Evolutionary conservation across 2,888 invertebrate species (phyloP), one percentile per base, ranked within the genome.

Genomic region (Macroteleia sp.): DNA sequence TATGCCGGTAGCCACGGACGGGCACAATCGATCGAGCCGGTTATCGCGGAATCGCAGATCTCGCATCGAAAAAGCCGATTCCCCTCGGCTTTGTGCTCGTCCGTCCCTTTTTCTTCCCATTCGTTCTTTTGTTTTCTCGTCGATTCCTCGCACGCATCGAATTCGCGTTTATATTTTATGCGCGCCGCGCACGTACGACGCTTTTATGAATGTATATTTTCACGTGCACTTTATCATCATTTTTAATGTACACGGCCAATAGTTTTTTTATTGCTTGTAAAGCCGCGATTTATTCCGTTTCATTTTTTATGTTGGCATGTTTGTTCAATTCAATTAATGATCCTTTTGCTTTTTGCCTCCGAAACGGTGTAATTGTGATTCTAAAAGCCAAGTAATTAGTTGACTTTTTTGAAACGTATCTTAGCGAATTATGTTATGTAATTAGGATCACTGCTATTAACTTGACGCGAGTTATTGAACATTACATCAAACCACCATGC

Each of bases 121-220:
- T 16, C 34, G 46, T 48, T 28, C 39, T n/a, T 74, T 64, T 41
- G 6, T 54, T 59, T 67, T 42, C 48, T n/a, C n/a, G n/a, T n/a
- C n/a, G 46, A 50, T 57, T 64, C 69, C 52, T 62, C 14, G 77
- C 77, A 71, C 77, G 77, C 67, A 61, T 71, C 71, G 39, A 41
- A 77, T 66, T 57, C 66, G 44, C 44, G 28, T 54, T 54, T 54
- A 39, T 67, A 61, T 61, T 67, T 74, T 54, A 59, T 57, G 42
- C 30, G 20, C 46, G 46, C 16, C 46, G 50, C 62, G 41, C 41
- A 17, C 50, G 20, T 36, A 41, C 42, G 28, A 52, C 22, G 16
- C 25, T 52, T 36, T 69, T 59, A 59, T 69, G 41, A 50, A 42
- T 50, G 57, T 48, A 36, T 36, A 52, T 64, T 66, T 66, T 54